Evolutionary conservation across 2,797 vertebrate species (phyloP).

Genomic region (Platalea minor): DNA sequence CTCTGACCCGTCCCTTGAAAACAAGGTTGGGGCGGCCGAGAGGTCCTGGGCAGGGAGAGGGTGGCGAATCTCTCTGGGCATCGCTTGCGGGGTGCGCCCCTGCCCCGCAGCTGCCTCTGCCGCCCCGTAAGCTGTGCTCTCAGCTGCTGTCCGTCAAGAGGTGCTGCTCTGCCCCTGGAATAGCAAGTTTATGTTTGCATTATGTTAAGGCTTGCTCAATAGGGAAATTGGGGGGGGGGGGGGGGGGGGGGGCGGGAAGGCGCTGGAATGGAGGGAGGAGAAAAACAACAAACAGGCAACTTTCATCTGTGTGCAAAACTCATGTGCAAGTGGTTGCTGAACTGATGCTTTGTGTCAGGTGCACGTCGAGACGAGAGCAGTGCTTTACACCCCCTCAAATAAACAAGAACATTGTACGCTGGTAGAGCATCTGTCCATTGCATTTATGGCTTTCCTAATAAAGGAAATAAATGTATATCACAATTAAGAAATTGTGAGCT

Average conservation of each 20-base stretch:
- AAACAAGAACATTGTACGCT: fast-evolving
- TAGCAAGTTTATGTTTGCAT: neutral
- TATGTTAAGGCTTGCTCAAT: neutral
- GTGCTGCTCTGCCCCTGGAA: neutral
- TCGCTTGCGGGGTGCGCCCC: fast-evolving
- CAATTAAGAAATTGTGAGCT: neutral
- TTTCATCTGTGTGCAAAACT: neutral
- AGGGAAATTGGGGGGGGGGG: neutral
- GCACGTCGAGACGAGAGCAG: fast-evolving
- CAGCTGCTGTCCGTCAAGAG: neutral
- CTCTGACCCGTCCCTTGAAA: neutral
- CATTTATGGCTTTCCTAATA: neutral
- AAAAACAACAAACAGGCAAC: neutral
- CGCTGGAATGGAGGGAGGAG: neutral
- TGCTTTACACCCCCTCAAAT: neutral
- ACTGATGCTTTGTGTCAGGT: neutral
- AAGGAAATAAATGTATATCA: neutral
- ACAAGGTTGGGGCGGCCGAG: fast-evolving
- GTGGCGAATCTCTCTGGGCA: fast-evolving
- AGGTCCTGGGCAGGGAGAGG: neutral
- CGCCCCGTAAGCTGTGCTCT: neutral
- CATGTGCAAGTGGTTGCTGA: neutral
- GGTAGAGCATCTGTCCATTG: neutral
- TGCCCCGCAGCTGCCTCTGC: neutral
- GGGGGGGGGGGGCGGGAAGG: too few relatives aligned